Base-by-base conservation (phyloP, 2,888 invertebrate species). In the Cataglyphis altisquamis region DNA sequence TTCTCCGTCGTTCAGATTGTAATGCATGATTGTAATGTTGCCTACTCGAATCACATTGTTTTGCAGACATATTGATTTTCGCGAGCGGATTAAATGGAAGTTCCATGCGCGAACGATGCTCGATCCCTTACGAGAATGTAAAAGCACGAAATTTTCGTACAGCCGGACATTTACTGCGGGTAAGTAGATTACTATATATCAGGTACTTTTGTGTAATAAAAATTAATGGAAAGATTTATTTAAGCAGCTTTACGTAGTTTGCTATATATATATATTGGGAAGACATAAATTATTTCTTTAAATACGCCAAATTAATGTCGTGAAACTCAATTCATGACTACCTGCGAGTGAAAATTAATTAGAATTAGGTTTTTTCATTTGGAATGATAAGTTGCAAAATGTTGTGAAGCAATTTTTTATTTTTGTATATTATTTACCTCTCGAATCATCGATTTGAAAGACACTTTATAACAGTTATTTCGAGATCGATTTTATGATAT, bases 81-180 rank as follows among this genome's bases (percentile, higher is more conserved):
- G n/a, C 36, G 60, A 45, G 12, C 25, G 60, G 78, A 80, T 80
- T 80, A 72, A 70, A 72, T 80, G 72, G 60, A 72, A 80, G 70
- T 72, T 78, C 36, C 60, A 60, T 62, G 45, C 18, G 2, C 32
- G 29, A 3, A 48, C 39, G 29, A 21, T 67, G 70, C 15, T 21
- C 48, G 5, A 60, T 52, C 0, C 5, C 72, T 72, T 45, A 60
- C 60, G 60, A 70, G 2, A n/a, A 8, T 52, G 60, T 60, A 70
- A 70, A 48, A 36, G 36, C 36, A 21, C 52, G 45, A 32, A 32
- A 18, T 21, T 25, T 36, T 45, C 18, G 10, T 21, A 21, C 21
- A 32, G 36, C 18, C 25, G 25, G 21, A 45, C 25, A 36, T 70
- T 70, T 45, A 70, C 36, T 29, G n/a, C 36, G 3, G 10, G 6